Conservation (phyloP, 2,113 vertebrate genomes). For the Pitta sordida region DNA sequence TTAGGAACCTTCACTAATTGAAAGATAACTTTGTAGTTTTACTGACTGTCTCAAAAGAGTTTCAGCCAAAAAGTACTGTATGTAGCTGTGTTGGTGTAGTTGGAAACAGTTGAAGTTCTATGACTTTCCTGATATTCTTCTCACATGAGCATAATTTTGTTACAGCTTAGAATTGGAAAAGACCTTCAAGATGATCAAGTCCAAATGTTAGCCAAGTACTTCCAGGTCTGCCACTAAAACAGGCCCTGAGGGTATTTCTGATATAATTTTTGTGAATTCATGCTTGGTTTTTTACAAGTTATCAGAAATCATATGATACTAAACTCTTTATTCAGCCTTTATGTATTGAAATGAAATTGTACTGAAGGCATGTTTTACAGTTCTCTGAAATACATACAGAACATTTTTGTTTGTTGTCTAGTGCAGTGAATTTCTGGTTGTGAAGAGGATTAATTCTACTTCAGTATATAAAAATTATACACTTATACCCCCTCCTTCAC, state of each 20-base stretch:
- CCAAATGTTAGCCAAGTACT: neutral
- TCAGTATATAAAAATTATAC: neutral
- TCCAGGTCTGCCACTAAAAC: neutral
- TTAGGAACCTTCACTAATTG: neutral
- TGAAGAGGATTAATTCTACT: neutral
- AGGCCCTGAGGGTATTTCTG: rapidly evolving
- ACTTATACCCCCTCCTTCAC: too few relatives aligned
- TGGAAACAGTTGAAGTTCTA: neutral
- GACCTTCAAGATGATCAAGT: neutral
- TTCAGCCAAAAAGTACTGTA: neutral
- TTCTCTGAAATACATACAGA: neutral
- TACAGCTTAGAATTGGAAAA: neutral
- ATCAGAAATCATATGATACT: neutral
- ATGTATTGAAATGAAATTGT: neutral
- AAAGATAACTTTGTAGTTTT: neutral
- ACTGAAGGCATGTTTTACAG: neutral
- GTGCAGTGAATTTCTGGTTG: neutral
- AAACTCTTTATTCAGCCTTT: neutral
- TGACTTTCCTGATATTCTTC: neutral
- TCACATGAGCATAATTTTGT: neutral
- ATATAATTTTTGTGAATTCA: neutral
- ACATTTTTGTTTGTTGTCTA: neutral
- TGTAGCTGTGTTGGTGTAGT: neutral
- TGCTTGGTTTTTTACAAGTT: neutral
- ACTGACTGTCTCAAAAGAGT: neutral